These are phyloP conservation scores for Noctua janthe DNA, from an alignment of 2,888 invertebrate genomes.

Conservation along the genomic window DNA sequence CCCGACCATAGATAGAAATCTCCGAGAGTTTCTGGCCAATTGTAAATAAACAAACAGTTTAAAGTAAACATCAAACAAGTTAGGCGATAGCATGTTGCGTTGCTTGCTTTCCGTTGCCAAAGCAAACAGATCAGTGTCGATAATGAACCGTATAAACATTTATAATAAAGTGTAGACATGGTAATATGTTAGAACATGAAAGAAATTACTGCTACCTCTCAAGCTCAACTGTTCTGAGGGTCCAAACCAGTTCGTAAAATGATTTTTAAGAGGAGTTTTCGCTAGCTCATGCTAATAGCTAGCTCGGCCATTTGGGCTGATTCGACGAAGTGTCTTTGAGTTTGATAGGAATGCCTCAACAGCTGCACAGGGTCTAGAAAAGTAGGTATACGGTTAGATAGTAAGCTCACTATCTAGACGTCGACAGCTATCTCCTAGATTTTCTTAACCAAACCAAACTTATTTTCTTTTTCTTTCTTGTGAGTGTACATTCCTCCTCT, in stretches of 20 bases:
- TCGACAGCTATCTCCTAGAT: no score
- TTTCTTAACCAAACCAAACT: no score
- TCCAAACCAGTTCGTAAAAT: background rate
- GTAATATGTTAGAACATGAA: slow-evolving; percentile 57
- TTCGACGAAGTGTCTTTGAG: no score
- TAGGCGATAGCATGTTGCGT: slow-evolving; percentile 71
- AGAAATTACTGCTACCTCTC: background rate
- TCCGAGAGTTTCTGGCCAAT: slow-evolving; percentile 62
- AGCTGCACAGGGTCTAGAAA: background rate
- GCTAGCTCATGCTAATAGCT: background rate
- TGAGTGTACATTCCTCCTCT: no score
- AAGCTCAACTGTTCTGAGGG: background rate
- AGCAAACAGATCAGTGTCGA: slow-evolving; percentile 75
- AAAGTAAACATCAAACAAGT: slow-evolving; percentile 69
- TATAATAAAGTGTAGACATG: slow-evolving; percentile 69
- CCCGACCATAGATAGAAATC: slow-evolving; percentile 62
- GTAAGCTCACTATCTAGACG: no score
- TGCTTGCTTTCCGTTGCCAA: slow-evolving; percentile 68
- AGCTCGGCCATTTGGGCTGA: no score
- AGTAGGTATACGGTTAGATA: no score
- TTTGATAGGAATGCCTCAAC: no score
- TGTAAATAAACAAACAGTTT: slow-evolving; percentile 73
- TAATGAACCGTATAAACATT: slow-evolving; percentile 75
- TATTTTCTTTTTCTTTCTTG: no score
- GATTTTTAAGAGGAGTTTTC: background rate